phyloP scores from a whole-genome alignment of 2,797 vertebrate species.

The Philypnodon macrostomus region DNA sequence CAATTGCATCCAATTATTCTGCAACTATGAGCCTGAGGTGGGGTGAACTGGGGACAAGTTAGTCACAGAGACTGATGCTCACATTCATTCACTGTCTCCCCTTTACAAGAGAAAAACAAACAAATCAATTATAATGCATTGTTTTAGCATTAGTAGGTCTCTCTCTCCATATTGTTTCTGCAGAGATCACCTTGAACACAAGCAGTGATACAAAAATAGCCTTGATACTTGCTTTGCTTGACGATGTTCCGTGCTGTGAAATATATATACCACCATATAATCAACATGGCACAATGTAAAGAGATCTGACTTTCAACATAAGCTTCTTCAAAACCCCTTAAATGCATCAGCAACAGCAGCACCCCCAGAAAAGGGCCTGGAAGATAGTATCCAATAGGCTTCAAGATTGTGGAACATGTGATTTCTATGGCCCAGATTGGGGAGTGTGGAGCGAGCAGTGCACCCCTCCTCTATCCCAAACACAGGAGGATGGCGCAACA shows the following conservation, averaged over 20 bases:
- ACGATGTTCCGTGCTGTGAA: conserved; percentile 70
- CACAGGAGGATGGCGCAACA: conserved; percentile 21
- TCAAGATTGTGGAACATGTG: conserved; percentile 60
- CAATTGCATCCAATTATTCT: no score
- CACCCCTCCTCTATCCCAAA: conserved; percentile 25
- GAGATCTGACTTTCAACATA: conserved; percentile 33
- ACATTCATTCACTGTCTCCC: background rate
- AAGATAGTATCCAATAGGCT: conserved; percentile 41
- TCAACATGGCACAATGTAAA: conserved; percentile 66
- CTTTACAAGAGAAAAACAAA: background rate
- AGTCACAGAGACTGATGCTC: background rate
- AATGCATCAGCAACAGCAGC: conserved; percentile 45
- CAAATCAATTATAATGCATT: background rate
- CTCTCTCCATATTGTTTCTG: no score
- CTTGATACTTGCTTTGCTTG: conserved; percentile 73
- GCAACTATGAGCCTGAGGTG: background rate
- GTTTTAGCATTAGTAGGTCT: conserved; percentile 16
- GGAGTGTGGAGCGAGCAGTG: conserved; percentile 23
- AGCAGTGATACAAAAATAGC: conserved; percentile 28
- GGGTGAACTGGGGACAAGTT: background rate
- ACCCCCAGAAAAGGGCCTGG: conserved; percentile 6
- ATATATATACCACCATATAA: conserved; percentile 78
- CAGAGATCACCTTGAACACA: conserved; percentile 51
- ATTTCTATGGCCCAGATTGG: conserved; percentile 39
- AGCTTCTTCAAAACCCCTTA: conserved; percentile 20